Conservation (phyloP, 1,140 invertebrate genomes). For the Pemphigus obesinymphae region DNA sequence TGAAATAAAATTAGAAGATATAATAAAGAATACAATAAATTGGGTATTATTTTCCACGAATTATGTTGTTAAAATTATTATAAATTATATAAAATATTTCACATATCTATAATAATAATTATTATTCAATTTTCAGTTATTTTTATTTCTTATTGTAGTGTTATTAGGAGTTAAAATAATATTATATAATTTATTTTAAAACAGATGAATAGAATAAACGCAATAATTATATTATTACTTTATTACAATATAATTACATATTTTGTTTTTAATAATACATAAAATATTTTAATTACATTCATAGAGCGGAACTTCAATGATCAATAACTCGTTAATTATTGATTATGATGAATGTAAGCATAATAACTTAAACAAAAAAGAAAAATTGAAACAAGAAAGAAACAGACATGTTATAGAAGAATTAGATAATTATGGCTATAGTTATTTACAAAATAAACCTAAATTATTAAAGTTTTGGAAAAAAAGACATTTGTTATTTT, state of each 20-base stretch:
- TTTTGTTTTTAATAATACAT: not conserved
- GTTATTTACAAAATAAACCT: constrained; percentile 62
- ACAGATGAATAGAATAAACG: no score
- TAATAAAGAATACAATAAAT: no score
- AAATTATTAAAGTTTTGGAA: constrained; percentile 80
- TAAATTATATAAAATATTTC: no score
- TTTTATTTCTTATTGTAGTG: no score
- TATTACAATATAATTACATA: no score
- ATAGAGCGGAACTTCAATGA: not conserved
- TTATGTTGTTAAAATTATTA: no score
- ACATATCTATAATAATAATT: no score
- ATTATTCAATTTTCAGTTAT: no score
- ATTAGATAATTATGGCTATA: not conserved
- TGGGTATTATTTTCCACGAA: no score
- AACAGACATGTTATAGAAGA: not conserved
- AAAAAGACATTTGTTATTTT: constrained; percentile 81
- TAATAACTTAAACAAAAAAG: not conserved
- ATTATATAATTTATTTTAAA: not conserved
- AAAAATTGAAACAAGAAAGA: not conserved
- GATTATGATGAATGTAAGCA: not conserved
- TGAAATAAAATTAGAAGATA: no score
- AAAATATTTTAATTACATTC: not conserved
- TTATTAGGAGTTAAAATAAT: no score
- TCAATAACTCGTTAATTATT: not conserved
- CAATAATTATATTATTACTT: no score